Conservation (phyloP, 2,888 invertebrate species). For the Galerucella nymphaeae region DNA sequence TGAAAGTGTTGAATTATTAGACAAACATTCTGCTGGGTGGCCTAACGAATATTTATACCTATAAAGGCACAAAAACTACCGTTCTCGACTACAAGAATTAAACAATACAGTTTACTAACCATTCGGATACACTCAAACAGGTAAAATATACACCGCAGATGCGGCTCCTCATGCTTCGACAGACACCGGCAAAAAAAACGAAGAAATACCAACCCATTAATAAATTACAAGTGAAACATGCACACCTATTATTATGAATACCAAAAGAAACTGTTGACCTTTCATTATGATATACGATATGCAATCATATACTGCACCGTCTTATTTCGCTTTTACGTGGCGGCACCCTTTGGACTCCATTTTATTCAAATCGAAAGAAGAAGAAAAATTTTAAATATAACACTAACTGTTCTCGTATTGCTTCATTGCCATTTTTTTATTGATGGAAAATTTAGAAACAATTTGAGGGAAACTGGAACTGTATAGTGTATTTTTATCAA, state of each 20-base stretch:
- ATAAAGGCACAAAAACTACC: conserved; percentile 15
- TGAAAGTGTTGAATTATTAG: not conserved
- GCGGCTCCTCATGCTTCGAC: conserved; percentile 21
- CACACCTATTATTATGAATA: conserved; percentile 35
- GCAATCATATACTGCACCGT: conserved; percentile 26
- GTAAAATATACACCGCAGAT: conserved; percentile 15
- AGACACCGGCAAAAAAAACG: conserved; percentile 30
- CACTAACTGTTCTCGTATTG: not conserved
- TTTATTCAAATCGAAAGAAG: not conserved
- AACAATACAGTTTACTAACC: conserved; percentile 18
- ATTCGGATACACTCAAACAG: conserved; percentile 13
- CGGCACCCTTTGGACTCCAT: not conserved
- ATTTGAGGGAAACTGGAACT: too few relatives aligned
- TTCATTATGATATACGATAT: conserved; percentile 31
- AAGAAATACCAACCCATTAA: conserved; percentile 29
- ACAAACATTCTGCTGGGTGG: conserved; percentile 14
- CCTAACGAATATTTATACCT: conserved; percentile 21
- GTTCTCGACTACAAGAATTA: conserved; percentile 18
- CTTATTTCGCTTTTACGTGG: conserved; percentile 19
- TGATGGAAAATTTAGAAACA: too few relatives aligned
- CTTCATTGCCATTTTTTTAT: too few relatives aligned
- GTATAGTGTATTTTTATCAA: too few relatives aligned
- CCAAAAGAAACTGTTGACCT: conserved; percentile 34
- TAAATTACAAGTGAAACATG: conserved; percentile 34
- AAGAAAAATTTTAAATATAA: not conserved